Base-by-base conservation (phyloP, 2,113 vertebrate genomes). In the Seriola dumerili region DNA sequence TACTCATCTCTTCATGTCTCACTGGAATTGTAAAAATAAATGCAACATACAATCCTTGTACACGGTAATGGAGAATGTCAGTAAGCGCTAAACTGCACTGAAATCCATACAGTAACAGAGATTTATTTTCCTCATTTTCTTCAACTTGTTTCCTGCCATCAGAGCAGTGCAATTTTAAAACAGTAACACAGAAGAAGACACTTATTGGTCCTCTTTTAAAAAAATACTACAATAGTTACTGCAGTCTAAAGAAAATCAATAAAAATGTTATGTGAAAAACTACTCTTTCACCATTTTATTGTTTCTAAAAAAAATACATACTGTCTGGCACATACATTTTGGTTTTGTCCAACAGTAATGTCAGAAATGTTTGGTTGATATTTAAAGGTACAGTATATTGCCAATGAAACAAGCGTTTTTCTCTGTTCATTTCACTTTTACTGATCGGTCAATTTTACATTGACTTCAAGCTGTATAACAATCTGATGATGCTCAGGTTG, bases 1-100 rank as follows among this genome's bases (percentile, higher is more conserved):
- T 23, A 66, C 57, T 88, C 72, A 82, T 85, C 72, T 69, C 76
- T 72, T 32, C 54, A 82, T 54, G 55, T 75, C 75, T 38, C 44
- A 46, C 58, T 48, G 70, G 54, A 73, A 58, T 73, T 76, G 65
- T 61, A 34, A 66, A 80, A 73, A 78, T 59, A 74, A 86, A 78
- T 54, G 40, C 13, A 70, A 75, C 46, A 75, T 62, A 36, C 19
- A 70, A 23, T 77, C 66, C 57, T 55, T 46, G 29, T 78, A n/a
- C 17, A 67, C 2, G 4, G 16, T 63, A 78, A 88, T 67, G 21
- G 74, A 81, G 62, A 5, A 32, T 66, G 65, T 76, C 48, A 74
- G 78, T 69, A 61, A 85, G 85, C 62, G 9, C 48, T 52, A 7
- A 72, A 40, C 50, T 58, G 36, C 44, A 34, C 19, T 52, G 17